phyloP scores from a whole-genome alignment of 2,797 vertebrate genomes.

The Alosa sapidissima region DNA sequence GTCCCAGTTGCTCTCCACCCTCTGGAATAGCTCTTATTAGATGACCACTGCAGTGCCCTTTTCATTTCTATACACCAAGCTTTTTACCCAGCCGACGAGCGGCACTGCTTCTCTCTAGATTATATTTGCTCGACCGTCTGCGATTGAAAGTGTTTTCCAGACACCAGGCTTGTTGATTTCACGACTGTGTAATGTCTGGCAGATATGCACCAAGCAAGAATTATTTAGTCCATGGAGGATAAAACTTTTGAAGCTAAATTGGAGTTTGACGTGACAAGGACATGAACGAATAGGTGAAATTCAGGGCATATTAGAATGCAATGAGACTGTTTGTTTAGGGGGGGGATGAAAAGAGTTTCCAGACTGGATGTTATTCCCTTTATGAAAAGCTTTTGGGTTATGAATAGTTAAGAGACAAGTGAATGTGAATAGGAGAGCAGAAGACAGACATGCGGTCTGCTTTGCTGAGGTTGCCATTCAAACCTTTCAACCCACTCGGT shows the following conservation, averaged over 20 bases:
- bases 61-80: background rate
- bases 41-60: conserved; percentile 2
- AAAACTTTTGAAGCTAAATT: background rate
- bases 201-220: background rate
- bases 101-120: background rate
- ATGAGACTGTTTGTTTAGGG: background rate
- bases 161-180: background rate
- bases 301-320: background rate
- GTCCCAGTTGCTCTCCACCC: background rate
- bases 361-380: background rate
- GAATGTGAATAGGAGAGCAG: background rate
- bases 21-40: background rate
- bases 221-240: background rate
- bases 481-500: background rate
- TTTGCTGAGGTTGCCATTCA: background rate
- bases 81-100: background rate
- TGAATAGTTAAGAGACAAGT: background rate
- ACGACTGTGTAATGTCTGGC: conserved; percentile 5
- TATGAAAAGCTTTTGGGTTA: background rate
- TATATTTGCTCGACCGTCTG: background rate
- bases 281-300: background rate
- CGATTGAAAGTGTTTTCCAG: background rate
- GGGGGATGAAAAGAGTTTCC: background rate
- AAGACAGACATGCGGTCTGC: background rate
- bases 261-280: background rate